phyloP scores from a whole-genome alignment of 64 coral and sea anemone genomes.

The Orbicella faveolata region DNA sequence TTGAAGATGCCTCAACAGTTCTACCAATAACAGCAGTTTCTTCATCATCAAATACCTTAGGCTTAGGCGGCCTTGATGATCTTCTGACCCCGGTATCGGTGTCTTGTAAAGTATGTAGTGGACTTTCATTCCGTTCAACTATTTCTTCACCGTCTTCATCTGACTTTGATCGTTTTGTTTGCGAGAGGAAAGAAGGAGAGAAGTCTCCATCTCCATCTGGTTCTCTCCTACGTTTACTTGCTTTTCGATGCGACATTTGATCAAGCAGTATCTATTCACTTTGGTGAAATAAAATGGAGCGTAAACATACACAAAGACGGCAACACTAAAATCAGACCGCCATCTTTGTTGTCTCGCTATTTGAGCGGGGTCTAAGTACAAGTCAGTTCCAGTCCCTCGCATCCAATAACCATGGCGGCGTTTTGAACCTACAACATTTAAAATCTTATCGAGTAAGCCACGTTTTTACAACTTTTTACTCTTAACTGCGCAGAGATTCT shows the following conservation, averaged over 20 bases:
- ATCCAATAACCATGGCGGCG: constrained; percentile 22
- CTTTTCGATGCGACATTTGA: constrained; percentile 66
- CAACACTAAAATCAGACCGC: constrained; percentile 10
- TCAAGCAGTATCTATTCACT: neutral
- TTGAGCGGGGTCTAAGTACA: constrained; percentile 27
- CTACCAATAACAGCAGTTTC: constrained; percentile 12
- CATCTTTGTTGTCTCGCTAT: constrained; percentile 37
- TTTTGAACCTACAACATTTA: neutral
- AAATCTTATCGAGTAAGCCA: too few relatives aligned
- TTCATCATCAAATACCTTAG: constrained; percentile 62
- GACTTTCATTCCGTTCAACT: neutral
- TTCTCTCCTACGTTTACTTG: constrained; percentile 61
- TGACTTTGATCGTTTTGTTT: constrained; percentile 14
- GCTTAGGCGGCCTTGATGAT: constrained; percentile 63
- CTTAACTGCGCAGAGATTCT: neutral
- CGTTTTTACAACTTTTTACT: neutral
- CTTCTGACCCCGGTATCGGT: constrained; percentile 21
- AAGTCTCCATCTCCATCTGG: constrained; percentile 9
- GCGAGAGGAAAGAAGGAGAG: neutral
- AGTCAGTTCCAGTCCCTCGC: constrained; percentile 32
- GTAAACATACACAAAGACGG: neutral
- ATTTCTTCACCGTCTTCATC: neutral
- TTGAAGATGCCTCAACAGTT: neutral
- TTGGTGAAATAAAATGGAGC: neutral
- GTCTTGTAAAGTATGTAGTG: neutral